phyloP scores from a whole-genome alignment of 1,140 invertebrate species.

The Rhyacophila brunnea region DNA sequence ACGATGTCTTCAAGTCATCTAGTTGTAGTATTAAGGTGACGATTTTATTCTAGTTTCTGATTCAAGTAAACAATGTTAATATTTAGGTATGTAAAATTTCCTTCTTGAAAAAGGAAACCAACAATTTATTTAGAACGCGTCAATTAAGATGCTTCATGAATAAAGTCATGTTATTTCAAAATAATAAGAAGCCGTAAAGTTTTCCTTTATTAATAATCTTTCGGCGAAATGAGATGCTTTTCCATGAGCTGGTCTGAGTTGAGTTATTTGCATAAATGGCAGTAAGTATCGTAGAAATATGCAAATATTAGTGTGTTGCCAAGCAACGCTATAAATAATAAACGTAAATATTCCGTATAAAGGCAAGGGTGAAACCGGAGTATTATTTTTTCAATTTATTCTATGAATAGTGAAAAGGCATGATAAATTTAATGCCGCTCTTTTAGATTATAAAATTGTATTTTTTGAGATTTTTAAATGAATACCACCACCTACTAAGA shows the following conservation, averaged over 20 bases:
- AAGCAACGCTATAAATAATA: constrained; percentile 24
- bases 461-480: not conserved
- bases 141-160: no score
- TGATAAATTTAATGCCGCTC: constrained; percentile 20
- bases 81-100: no score
- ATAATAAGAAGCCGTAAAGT: not conserved
- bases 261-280: constrained; percentile 26
- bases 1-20: no score
- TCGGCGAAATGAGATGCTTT: constrained; percentile 14
- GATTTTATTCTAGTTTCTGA: no score
- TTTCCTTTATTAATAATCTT: constrained; percentile 3
- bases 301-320: constrained; percentile 25
- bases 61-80: no score
- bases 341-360: constrained; percentile 18
- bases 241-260: constrained; percentile 7
- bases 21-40: no score
- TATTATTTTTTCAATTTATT: constrained; percentile 30
- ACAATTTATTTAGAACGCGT: no score
- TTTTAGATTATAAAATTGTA: not conserved
- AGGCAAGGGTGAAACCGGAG: constrained; percentile 9
- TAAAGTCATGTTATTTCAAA: not conserved
- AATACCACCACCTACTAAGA: no score
- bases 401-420: constrained; percentile 30
- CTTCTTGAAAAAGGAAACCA: no score
- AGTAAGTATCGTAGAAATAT: constrained; percentile 30